Conservation (phyloP, 2,888 invertebrate species). For the Eurytoma californica region DNA sequence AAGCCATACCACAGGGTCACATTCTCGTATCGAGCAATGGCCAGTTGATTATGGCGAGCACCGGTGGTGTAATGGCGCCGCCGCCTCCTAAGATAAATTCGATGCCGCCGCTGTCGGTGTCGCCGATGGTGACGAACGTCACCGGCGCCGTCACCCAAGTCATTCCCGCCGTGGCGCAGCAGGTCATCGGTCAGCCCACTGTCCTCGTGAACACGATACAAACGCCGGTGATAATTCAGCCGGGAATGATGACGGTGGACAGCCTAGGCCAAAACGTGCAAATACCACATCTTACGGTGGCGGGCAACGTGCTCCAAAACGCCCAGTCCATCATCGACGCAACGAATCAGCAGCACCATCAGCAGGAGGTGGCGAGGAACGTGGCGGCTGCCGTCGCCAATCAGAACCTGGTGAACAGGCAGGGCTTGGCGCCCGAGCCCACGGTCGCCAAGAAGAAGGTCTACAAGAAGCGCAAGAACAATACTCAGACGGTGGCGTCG, state of each 20-base stretch:
- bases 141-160: constrained; percentile 82
- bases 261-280: constrained; percentile 84
- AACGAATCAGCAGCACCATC: constrained; percentile 74
- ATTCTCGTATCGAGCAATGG: constrained; percentile 87
- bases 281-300: constrained; percentile 80
- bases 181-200: constrained; percentile 85
- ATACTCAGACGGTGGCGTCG: constrained; percentile 82
- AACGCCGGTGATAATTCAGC: constrained; percentile 87
- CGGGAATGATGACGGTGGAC: constrained; percentile 84
- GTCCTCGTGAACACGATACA: constrained; percentile 88
- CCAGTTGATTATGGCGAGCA: constrained; percentile 82
- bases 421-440: constrained; percentile 83
- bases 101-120: constrained; percentile 80
- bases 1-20: constrained; percentile 80
- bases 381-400: constrained; percentile 66
- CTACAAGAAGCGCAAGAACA: constrained; percentile 84
- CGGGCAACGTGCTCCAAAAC: constrained; percentile 80
- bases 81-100: constrained; percentile 77
- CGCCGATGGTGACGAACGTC: constrained; percentile 81
- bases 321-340: constrained; percentile 76
- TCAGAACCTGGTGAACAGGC: constrained; percentile 63
- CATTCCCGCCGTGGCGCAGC: constrained; percentile 80
- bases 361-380: constrained; percentile 70
- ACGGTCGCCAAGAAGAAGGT: constrained; percentile 78
- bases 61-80: constrained; percentile 80